Conservation (phyloP, 2,797 vertebrate genomes). For the Coracias cyanogaster region DNA sequence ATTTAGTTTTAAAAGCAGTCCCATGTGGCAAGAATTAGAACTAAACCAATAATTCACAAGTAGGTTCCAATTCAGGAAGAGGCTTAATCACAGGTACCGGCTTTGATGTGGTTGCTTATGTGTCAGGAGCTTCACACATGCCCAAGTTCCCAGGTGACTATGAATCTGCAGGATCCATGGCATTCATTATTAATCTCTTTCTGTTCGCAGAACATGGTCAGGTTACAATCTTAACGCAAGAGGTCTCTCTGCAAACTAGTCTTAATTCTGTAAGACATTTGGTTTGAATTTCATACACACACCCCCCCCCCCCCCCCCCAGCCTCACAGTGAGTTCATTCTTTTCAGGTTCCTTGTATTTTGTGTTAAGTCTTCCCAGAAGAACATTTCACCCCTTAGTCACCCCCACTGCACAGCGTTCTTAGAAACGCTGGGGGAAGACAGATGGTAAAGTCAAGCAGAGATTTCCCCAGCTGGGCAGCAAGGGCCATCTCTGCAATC, state of each 20-base stretch:
- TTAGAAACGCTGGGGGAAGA: background rate
- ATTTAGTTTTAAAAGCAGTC: conserved; percentile 7
- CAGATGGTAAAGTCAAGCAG: background rate
- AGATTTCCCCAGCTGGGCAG: background rate
- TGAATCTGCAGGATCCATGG: background rate
- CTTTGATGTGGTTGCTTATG: background rate
- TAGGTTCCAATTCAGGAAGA: background rate
- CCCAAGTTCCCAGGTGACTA: background rate
- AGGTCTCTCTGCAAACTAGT: background rate
- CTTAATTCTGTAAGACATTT: conserved; percentile 19
- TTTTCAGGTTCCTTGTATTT: conserved; percentile 36
- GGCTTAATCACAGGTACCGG: accelerated
- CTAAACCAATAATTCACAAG: conserved; percentile 10
- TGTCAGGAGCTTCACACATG: background rate
- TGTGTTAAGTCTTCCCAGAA: conserved; percentile 34
- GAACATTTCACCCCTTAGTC: background rate
- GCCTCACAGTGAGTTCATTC: conserved; percentile 42
- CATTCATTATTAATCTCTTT: background rate
- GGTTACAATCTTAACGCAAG: conserved; percentile 7
- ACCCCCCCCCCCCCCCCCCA: background rate
- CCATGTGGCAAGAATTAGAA: background rate
- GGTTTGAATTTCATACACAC: background rate
- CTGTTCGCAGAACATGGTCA: background rate
- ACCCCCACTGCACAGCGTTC: background rate
- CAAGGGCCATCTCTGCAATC: background rate